These are phyloP conservation scores for Cassiopea andromeda DNA, from an alignment of 30 jellyfish, hydroid and myxozoan species.

Conservation along the genomic window DNA sequence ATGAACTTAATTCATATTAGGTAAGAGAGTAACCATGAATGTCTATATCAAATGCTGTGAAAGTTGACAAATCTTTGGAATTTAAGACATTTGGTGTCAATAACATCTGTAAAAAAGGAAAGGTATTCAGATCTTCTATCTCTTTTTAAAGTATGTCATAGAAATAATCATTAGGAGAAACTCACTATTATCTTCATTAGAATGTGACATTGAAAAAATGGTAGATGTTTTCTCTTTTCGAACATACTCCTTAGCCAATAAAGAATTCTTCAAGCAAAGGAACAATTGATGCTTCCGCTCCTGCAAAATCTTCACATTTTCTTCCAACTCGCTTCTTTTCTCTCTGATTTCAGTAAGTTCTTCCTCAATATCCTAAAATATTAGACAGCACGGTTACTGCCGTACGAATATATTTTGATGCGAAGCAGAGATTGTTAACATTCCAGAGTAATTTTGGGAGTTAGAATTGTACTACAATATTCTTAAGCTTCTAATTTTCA, in stretches of 20 bases:
- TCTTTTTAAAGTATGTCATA: too few relatives aligned
- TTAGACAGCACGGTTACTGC: background rate
- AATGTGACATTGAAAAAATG: background rate
- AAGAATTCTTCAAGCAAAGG: slow-evolving; percentile 26
- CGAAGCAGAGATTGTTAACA: too few relatives aligned
- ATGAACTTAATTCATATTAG: too few relatives aligned
- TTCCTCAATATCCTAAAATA: slow-evolving; percentile 14
- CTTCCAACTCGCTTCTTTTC: slow-evolving; percentile 21
- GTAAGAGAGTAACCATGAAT: too few relatives aligned
- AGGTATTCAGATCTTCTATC: too few relatives aligned
- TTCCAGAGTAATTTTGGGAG: too few relatives aligned
- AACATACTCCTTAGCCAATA: slow-evolving; percentile 58
- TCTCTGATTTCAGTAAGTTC: slow-evolving; percentile 21
- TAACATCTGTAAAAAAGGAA: too few relatives aligned
- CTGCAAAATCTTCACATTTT: slow-evolving; percentile 31
- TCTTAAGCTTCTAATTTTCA: background rate
- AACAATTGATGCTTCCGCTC: slow-evolving; percentile 57
- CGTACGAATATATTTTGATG: too few relatives aligned
- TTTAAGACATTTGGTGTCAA: too few relatives aligned
- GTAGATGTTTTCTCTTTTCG: slow-evolving; percentile 28
- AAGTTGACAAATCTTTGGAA: too few relatives aligned
- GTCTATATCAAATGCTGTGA: too few relatives aligned
- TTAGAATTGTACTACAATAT: background rate
- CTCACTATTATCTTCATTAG: background rate
- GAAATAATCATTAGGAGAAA: background rate